A percentile compares a stretch with the other conserved stretches of the same genome.
These are phyloP conservation scores for Penaeus vannamei DNA, from an alignment of 1,140 invertebrate genomes.

Conservation along the genomic window DNA sequence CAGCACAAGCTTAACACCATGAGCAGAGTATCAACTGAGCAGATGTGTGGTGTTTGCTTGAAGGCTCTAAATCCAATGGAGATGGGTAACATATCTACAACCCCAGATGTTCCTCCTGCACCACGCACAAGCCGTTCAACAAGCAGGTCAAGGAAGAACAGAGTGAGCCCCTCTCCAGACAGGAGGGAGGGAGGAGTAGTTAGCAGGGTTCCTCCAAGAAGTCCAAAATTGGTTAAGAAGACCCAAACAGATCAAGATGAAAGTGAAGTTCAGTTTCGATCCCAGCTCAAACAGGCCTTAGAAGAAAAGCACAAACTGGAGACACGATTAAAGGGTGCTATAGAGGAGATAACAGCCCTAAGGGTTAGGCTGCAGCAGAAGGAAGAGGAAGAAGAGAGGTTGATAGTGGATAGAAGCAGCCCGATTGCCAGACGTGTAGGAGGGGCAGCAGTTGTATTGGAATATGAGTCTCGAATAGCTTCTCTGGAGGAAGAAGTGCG, in stretches of 20 bases:
- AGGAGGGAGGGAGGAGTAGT: neutral
- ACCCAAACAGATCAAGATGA: conserved; percentile 36
- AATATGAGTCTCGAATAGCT: conserved; percentile 50
- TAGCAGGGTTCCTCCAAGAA: neutral
- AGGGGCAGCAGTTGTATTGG: conserved; percentile 53
- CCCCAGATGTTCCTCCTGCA: neutral
- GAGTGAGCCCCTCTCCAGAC: conserved; percentile 38
- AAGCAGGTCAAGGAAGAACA: neutral
- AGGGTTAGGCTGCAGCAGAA: conserved; percentile 44
- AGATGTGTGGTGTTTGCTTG: conserved; percentile 61
- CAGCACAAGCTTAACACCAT: conserved; percentile 47
- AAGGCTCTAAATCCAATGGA: conserved; percentile 54
- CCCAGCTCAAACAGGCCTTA: conserved; percentile 52
- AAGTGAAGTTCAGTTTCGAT: conserved; percentile 47
- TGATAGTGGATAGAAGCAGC: neutral
- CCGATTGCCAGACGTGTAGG: conserved; percentile 12
- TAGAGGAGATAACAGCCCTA: conserved; percentile 51
- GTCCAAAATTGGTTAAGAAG: neutral
- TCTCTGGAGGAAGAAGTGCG: conserved; percentile 51
- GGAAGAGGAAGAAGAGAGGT: conserved; percentile 50
- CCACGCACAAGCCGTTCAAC: neutral
- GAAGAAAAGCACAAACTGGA: conserved; percentile 58
- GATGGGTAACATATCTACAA: neutral
- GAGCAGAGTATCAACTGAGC: conserved; percentile 50
- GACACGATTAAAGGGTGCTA: conserved; percentile 29